phyloP scores from a whole-genome alignment of 35 echinoderm and acorn worm genomes.

The Anneissia japonica region DNA sequence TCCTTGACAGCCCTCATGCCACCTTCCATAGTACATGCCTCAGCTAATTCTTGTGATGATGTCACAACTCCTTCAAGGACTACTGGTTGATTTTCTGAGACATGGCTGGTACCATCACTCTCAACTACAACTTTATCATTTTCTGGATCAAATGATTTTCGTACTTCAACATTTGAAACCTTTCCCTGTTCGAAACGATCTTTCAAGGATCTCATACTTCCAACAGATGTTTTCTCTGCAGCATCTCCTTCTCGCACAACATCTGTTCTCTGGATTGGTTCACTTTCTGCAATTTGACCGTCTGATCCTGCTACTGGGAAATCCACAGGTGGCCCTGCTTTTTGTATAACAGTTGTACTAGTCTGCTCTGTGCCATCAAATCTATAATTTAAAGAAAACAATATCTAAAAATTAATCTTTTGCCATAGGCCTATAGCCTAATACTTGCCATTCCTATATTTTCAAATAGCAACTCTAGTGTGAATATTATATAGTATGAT shows the following conservation, averaged over 20 bases:
- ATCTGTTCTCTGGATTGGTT: constrained; percentile 52
- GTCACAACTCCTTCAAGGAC: not conserved
- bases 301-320: not conserved
- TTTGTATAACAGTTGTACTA: not conserved
- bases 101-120: not conserved
- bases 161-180: constrained; percentile 24
- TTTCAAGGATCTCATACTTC: constrained; percentile 52
- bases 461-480: no score
- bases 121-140: not conserved
- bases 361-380: not conserved
- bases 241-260: constrained; percentile 33
- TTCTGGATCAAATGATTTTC: constrained; percentile 1
- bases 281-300: constrained; percentile 61
- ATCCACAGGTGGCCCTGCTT: not conserved
- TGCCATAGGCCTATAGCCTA: no score
- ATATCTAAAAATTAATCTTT: no score
- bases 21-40: not conserved
- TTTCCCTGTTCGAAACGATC: constrained; percentile 60
- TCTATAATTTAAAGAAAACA: not conserved
- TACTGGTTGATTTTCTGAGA: constrained; percentile 13
- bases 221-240: constrained; percentile 50
- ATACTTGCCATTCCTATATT: no score
- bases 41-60: not conserved
- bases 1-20: constrained; percentile 1
- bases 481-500: no score